Percentiles rank a stretch among this genome's conserved stretches.
phyloP scores from a whole-genome alignment of 2,113 vertebrate genomes.

The Trematomus loennbergii region DNA sequence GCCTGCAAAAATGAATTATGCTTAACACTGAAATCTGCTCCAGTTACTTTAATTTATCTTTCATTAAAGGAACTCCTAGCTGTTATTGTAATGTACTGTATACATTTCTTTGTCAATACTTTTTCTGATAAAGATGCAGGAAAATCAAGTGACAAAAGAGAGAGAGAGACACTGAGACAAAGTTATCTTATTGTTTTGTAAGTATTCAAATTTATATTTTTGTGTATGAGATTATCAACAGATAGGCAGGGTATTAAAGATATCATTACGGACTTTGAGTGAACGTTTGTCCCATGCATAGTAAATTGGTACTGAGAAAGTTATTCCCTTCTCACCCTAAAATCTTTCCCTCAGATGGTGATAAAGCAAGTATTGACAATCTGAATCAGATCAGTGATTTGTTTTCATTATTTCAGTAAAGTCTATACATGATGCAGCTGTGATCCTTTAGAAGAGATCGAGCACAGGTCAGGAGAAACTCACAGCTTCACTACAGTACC shows the following conservation, averaged over 20 bases:
- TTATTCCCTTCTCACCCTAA: too few species aligned
- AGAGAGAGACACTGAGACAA: background rate
- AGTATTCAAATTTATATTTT: too few species aligned
- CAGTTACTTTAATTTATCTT: background rate
- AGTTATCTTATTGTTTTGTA: too few species aligned
- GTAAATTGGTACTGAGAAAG: too few species aligned
- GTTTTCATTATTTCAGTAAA: too few species aligned
- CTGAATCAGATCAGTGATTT: too few species aligned
- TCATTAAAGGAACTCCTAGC: background rate
- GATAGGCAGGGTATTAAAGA: background rate
- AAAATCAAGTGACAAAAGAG: background rate
- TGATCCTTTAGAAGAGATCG: background rate
- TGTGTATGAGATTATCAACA: too few species aligned
- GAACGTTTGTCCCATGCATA: background rate
- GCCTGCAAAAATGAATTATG: too few species aligned
- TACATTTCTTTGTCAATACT: background rate
- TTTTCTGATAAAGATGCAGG: background rate
- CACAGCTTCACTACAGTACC: background rate
- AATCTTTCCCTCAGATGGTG: too few species aligned
- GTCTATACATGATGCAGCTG: too few species aligned
- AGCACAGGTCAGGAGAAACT: background rate
- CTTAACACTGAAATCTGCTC: too few species aligned
- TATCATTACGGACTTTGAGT: background rate
- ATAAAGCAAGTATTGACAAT: too few species aligned
- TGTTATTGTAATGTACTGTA: background rate